Conservation (phyloP, 2,113 vertebrate species). For the zebrafish (Danio rerio) region DNA sequence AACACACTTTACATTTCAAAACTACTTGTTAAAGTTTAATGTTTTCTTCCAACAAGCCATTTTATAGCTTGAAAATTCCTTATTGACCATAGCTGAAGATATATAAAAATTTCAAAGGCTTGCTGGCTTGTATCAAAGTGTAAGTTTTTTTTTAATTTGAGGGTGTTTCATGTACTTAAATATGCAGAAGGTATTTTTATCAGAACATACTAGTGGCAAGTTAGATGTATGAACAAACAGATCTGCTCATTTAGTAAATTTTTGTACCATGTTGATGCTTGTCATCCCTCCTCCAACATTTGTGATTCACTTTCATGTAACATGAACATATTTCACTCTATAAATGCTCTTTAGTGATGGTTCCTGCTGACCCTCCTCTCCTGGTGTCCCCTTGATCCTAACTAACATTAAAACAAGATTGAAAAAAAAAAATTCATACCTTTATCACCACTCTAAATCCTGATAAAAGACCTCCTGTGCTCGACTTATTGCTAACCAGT, state of each 20-base stretch:
- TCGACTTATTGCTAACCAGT: constrained; percentile 31
- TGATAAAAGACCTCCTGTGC: constrained; percentile 43
- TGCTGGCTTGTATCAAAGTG: background rate
- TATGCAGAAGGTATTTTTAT: background rate
- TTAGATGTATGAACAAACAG: background rate
- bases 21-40: background rate
- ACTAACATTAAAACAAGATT: constrained; percentile 42
- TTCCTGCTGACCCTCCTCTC: constrained; percentile 33
- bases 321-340: background rate
- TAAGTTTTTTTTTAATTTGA: background rate
- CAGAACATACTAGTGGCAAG: background rate
- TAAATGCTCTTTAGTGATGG: background rate
- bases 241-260: background rate
- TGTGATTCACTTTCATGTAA: constrained; percentile 12
- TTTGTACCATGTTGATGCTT: background rate
- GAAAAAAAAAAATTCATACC: constrained; percentile 25
- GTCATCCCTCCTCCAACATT: constrained; percentile 8
- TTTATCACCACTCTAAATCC: background rate
- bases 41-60: background rate
- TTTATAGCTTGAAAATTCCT: background rate
- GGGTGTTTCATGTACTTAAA: background rate
- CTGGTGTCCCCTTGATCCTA: constrained; percentile 28
- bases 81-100: background rate
- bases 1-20: constrained; percentile 17
- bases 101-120: background rate